These are phyloP conservation scores for Pseudanteris insignis DNA, from an alignment of 2,888 invertebrate genomes.

Conservation along the genomic window DNA sequence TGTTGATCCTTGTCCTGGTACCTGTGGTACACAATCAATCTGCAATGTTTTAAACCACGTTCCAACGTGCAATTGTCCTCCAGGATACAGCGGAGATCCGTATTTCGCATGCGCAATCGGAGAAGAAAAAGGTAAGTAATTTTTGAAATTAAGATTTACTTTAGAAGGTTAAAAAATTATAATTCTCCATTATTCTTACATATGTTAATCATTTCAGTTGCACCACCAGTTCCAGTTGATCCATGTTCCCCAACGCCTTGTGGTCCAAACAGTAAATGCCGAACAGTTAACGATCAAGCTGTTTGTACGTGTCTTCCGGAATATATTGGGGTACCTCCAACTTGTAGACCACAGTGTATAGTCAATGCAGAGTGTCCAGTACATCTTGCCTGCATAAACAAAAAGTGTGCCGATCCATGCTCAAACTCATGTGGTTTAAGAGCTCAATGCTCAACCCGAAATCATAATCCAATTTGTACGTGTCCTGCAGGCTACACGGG, in stretches of 20 bases:
- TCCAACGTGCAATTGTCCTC: slow-evolving; percentile 79
- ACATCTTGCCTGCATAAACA: slow-evolving; percentile 79
- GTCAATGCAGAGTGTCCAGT: slow-evolving; percentile 75
- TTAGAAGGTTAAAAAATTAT: background rate
- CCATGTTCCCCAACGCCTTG: slow-evolving; percentile 88
- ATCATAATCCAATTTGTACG: slow-evolving; percentile 57
- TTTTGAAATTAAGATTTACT: background rate
- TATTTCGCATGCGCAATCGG: slow-evolving; percentile 70
- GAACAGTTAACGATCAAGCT: slow-evolving; percentile 79
- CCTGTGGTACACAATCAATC: slow-evolving; percentile 82
- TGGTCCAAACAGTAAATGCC: slow-evolving; percentile 87
- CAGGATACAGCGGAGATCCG: slow-evolving; percentile 83
- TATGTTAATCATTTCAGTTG: slow-evolving; percentile 15
- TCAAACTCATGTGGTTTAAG: slow-evolving; percentile 66
- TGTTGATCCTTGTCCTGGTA: slow-evolving; percentile 84
- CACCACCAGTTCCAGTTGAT: slow-evolving; percentile 64
- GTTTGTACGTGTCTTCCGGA: slow-evolving; percentile 86
- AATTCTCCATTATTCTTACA: too few relatives aligned
- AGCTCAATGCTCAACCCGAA: slow-evolving; percentile 66
- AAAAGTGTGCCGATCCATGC: slow-evolving; percentile 66
- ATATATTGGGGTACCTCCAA: slow-evolving; percentile 81
- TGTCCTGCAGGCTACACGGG: slow-evolving; percentile 70
- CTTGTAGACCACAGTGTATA: slow-evolving; percentile 81
- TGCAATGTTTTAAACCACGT: slow-evolving; percentile 83
- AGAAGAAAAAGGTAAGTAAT: slow-evolving; percentile 48